Evolutionary conservation across 2,888 invertebrate species (phyloP), one percentile per base, ranked within the genome.

Genomic region (Deilephila elpenor): DNA sequence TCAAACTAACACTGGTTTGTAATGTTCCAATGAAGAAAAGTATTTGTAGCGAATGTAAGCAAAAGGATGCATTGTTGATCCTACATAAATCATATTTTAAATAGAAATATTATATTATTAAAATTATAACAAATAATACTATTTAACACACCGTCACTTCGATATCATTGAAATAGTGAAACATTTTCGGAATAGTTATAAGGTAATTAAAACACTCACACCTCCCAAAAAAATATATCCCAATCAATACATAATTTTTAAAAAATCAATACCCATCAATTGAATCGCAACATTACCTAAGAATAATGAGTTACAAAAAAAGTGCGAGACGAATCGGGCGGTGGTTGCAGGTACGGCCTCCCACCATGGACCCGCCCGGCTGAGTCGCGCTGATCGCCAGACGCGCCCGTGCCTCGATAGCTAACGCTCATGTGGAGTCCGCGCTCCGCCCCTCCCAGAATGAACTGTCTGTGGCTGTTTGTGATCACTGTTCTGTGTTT

Each of bases 401-500:
- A 93, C 88, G 89, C 89, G 82, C 83, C 84, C 84, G 92, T 86
- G 93, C 89, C 82, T 82, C 86, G 90, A 86, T 78, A 85, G 88
- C 86, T 86, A 90, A 91, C 91, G 91, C 93, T 93, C 92, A 92
- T 92, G 93, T 87, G 81, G 85, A 82, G 82, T 80, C 78, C 78
- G 81, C 89, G 85, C 85, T 83, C 91, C 92, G 92, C 92, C 93
- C 93, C 88, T 92, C 86, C 85, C 86, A 92, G 86, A 86, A 95
- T 93, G 95, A 92, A 93, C 93, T 94, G 94, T 88, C 85, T 93
- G 93, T 95, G 96, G 87, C 92, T 95, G 86, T 91, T 93, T 87
- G 94, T 93, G 91, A 90, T 95, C 86, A 89, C 95, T 79, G 91
- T 95, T 89, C 83, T 94, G 93, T 93, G 93, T 90, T 92, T 91